Evolutionary conservation across 2,113 vertebrate genomes (phyloP).

Genomic region (Camarhynchus parvulus): DNA sequence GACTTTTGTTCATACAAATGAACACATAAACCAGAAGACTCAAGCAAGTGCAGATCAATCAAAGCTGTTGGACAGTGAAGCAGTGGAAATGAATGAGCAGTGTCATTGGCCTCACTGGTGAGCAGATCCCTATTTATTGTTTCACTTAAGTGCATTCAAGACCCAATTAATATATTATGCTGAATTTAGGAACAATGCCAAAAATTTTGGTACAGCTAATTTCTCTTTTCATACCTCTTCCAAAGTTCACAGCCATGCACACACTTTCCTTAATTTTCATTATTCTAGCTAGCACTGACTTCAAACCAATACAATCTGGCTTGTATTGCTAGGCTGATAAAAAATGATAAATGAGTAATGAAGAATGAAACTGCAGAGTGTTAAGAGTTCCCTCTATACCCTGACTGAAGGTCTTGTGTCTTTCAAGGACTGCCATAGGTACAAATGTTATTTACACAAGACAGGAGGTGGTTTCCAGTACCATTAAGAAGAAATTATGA

Average conservation of each 20-base stretch:
- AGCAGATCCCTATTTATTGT: not conserved
- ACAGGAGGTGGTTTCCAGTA: not conserved
- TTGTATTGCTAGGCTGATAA: not conserved
- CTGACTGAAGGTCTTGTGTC: not conserved
- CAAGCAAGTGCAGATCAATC: not conserved
- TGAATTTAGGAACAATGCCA: not conserved
- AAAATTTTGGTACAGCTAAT: not conserved
- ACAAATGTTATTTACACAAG: not conserved
- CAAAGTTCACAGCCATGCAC: not conserved
- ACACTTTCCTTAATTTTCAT: not conserved
- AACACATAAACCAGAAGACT: not conserved
- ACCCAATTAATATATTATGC: not conserved
- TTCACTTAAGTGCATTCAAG: not conserved
- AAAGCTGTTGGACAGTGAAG: not conserved
- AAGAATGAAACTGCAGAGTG: not conserved
- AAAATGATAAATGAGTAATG: not conserved
- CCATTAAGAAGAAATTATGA: not conserved
- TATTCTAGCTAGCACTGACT: not conserved
- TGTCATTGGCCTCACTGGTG: not conserved
- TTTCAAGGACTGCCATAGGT: not conserved
- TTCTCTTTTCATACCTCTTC: not conserved
- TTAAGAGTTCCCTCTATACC: not conserved
- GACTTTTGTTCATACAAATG: fast-evolving
- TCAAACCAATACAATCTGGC: not conserved
- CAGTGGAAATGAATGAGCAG: not conserved